Percentiles rank a stretch among this genome's conserved stretches.
Conservation (phyloP, 2,888 invertebrate genomes). For the Onchidella celtica region DNA sequence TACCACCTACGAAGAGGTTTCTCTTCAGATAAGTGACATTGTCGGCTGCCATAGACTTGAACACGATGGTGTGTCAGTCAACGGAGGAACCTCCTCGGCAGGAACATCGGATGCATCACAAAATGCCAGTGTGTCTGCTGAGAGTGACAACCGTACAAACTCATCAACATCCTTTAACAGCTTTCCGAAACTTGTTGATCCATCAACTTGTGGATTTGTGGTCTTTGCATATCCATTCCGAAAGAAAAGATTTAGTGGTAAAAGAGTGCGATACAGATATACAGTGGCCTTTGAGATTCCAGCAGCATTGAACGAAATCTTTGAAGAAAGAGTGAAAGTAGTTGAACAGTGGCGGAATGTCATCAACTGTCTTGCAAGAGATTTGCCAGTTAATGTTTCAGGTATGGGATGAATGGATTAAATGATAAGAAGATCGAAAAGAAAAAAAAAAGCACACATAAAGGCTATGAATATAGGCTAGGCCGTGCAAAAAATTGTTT, state of each 20-base stretch:
- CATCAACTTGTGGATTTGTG: conserved; percentile 65
- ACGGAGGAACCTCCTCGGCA: neutral
- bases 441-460: too few relatives aligned
- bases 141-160: neutral
- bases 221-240: conserved; percentile 74
- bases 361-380: conserved; percentile 60
- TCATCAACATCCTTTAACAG: neutral
- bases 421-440: too few relatives aligned
- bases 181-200: neutral
- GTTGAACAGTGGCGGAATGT: conserved; percentile 68
- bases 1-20: conserved; percentile 57
- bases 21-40: conserved; percentile 70
- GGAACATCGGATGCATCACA: neutral
- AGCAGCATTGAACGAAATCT: conserved; percentile 20
- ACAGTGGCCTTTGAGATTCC: conserved; percentile 67
- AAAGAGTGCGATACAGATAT: conserved; percentile 63
- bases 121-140: neutral
- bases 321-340: conserved; percentile 61
- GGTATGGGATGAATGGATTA: too few relatives aligned
- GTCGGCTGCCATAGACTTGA: conserved; percentile 74
- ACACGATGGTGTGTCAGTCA: conserved; percentile 40
- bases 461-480: too few relatives aligned
- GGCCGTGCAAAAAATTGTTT: too few relatives aligned
- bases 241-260: conserved; percentile 70
- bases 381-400: conserved; percentile 50